phyloP scores from a whole-genome alignment of 2,797 vertebrate species.

The Rhinatrema bivittatum region DNA sequence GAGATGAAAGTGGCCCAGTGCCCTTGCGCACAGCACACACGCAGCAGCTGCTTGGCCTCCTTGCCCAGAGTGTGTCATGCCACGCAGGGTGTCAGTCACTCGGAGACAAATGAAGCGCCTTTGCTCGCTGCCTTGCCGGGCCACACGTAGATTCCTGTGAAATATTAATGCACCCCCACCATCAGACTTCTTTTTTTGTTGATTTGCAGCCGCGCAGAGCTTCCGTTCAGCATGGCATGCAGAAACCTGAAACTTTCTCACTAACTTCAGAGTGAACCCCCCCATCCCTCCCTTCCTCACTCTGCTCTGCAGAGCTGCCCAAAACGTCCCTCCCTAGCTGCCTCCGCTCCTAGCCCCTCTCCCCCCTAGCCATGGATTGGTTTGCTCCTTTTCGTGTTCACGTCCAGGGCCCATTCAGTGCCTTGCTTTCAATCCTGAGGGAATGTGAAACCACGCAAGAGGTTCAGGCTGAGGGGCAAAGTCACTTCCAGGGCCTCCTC shows the following conservation, averaged over 20 bases:
- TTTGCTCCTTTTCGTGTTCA: fast-evolving
- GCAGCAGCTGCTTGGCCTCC: no score
- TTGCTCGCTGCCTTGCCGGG: no score
- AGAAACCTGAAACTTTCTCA: slow-evolving; percentile 6
- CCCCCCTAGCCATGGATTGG: fast-evolving
- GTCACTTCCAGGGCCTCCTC: no score
- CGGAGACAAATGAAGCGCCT: no score
- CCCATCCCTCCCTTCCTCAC: fast-evolving
- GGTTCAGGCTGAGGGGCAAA: no score
- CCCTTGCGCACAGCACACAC: no score
- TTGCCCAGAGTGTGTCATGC: no score
- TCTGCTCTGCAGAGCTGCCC: neutral
- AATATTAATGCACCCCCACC: slow-evolving; percentile 27
- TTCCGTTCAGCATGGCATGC: slow-evolving; percentile 15
- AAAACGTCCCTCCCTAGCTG: neutral
- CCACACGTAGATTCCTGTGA: slow-evolving; percentile 44
- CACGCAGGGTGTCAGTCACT: no score
- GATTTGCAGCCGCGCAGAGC: slow-evolving; percentile 41
- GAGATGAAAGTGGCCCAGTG: no score
- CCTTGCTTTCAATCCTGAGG: no score
- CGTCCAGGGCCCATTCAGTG: no score
- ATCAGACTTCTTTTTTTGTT: slow-evolving; percentile 38
- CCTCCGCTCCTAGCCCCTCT: fast-evolving
- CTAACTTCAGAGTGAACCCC: slow-evolving; percentile 14
- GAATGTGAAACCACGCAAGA: no score